phyloP scores from a whole-genome alignment of 2,113 vertebrate species.

The Alethe diademata region DNA sequence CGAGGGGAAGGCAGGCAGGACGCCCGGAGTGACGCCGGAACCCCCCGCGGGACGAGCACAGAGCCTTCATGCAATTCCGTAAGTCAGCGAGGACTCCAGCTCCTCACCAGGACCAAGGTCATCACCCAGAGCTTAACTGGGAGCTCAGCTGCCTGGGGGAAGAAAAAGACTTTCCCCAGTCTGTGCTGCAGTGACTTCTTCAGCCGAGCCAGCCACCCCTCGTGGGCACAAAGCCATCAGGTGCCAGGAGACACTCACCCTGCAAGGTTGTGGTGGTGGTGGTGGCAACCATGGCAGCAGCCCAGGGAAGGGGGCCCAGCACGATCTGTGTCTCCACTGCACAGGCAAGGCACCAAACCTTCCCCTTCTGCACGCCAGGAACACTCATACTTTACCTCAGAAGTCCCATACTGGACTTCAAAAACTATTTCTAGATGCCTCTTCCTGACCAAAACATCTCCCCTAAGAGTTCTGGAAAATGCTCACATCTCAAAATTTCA shows the following conservation, averaged over 20 bases:
- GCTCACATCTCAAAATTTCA: not conserved
- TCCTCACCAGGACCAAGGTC: not conserved
- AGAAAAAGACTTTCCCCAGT: not conserved
- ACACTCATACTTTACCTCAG: not conserved
- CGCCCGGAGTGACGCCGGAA: accelerated
- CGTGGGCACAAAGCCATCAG: not conserved
- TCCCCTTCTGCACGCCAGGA: accelerated
- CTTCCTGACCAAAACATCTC: not conserved
- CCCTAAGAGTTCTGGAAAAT: not conserved
- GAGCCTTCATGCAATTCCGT: not conserved
- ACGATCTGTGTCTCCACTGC: not conserved
- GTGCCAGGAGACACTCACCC: not conserved
- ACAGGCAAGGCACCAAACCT: not conserved
- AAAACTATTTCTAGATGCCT: not conserved
- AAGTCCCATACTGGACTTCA: not conserved
- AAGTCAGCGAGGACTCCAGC: not conserved
- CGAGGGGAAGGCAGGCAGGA: not conserved
- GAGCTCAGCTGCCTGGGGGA: not conserved
- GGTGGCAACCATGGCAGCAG: not conserved
- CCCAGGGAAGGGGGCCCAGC: not conserved
- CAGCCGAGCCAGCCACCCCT: not conserved
- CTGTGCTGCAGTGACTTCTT: not conserved
- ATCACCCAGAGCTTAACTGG: not conserved
- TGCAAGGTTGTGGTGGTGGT: not conserved
- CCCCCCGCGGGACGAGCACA: accelerated